Base-by-base conservation (phyloP, 2,888 invertebrate species). In the Pristionchus mayeri region DNA sequence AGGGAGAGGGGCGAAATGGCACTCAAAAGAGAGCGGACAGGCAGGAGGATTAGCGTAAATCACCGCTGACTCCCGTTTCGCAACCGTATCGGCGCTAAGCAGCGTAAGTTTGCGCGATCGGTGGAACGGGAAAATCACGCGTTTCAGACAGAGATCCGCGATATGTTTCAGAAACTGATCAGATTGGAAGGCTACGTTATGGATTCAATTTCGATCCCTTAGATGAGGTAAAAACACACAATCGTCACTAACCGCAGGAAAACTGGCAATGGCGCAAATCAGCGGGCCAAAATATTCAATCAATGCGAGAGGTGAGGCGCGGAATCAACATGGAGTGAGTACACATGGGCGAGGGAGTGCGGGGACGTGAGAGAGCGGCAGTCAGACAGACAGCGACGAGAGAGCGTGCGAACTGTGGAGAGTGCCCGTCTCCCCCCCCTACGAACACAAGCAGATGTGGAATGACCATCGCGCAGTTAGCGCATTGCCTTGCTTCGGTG, bases 271-370 rank as follows among this genome's bases (percentile, higher is more conserved):
- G n/a, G n/a, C n/a, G 37, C 3, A 21, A 21, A 67, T 71, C 40
- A 21, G 71, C 40, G 71, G 71, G 24, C 37, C 71, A 30, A n/a
- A 44, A 71, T 40, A 71, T 4, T 40, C 71, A 44, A 71, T 71
- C 71, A 40, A 40, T 40, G 71, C 71, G 37, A n/a, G n/a, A n/a
- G n/a, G n/a, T n/a, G n/a, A 18, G 11, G 63, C 13, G 67, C 44
- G 71, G 71, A 54, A 71, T 71, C 71, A 71, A 78, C 50, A 78
- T 78, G 76, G 50, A 48, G 76, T 50, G 76, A 78, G 76, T 50
- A 78, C 76, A 78, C 48, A 50, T 7, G 27, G 18, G 16, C 21
- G 76, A 78, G 50, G 50, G 50, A 48, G 30, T 27, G 18, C 1
- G 76, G 18, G 76, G 18, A 78, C n/a, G 27, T 30, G 76, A 78